Conservation (phyloP, 2,113 vertebrate species). For the Charadrius vociferus region DNA sequence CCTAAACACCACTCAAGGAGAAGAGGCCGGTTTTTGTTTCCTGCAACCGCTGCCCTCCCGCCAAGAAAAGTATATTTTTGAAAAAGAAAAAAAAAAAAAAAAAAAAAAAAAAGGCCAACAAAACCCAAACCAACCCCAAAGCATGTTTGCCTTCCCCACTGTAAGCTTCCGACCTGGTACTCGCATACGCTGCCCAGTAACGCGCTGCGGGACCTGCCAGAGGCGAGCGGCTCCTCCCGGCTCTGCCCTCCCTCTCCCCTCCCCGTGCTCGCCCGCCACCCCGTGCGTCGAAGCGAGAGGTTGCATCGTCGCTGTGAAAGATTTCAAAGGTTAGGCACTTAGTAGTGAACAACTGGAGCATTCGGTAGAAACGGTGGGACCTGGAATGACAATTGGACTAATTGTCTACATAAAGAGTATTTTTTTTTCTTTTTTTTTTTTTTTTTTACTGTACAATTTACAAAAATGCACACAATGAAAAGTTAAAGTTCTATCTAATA, state of each 20-base stretch:
- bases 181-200: background rate
- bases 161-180: background rate
- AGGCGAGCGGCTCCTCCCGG: background rate
- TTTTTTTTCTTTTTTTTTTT: background rate
- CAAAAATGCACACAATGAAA: slow-evolving; percentile 84
- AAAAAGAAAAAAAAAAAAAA: rapidly evolving
- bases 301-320: slow-evolving; percentile 80
- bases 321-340: slow-evolving; percentile 94
- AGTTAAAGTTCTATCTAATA: slow-evolving; percentile 78
- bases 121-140: slow-evolving; percentile 15
- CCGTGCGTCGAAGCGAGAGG: slow-evolving; percentile 76
- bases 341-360: slow-evolving; percentile 85
- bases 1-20: background rate
- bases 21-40: background rate
- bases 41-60: background rate
- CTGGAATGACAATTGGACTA: slow-evolving; percentile 82
- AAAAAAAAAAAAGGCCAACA: background rate
- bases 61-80: background rate
- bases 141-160: background rate
- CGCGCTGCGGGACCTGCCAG: background rate
- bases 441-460: slow-evolving; percentile 76
- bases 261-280: slow-evolving; percentile 57
- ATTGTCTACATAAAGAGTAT: slow-evolving; percentile 57
- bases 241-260: background rate
- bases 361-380: slow-evolving; percentile 79